These are phyloP conservation scores for Drosophila watanabei DNA, from an alignment of 1,140 invertebrate genomes.

Conservation along the genomic window DNA sequence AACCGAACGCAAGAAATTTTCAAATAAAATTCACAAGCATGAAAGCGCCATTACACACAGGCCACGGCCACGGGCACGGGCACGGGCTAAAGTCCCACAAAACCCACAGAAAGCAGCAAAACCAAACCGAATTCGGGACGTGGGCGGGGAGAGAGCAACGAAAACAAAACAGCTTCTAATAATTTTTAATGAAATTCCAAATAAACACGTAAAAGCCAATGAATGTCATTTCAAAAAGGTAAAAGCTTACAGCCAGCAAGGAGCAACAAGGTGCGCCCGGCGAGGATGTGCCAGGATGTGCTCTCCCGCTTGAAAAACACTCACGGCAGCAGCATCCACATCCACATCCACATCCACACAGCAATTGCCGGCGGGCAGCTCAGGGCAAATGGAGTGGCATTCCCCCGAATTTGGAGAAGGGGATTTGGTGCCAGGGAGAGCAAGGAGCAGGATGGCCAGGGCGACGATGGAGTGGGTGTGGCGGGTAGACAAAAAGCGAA, in stretches of 20 bases:
- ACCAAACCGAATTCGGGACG: constrained; percentile 26
- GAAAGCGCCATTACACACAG: constrained; percentile 78
- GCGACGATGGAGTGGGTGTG: constrained; percentile 19
- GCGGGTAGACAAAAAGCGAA: constrained; percentile 61
- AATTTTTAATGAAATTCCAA: constrained; percentile 84
- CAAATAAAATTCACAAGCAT: constrained; percentile 82
- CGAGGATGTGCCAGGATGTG: constrained; percentile 58
- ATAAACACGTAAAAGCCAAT: constrained; percentile 83
- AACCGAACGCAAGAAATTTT: constrained; percentile 79
- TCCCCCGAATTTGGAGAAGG: constrained; percentile 22
- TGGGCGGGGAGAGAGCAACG: constrained; percentile 16
- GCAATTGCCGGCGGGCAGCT: constrained; percentile 74
- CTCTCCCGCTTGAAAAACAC: constrained; percentile 69
- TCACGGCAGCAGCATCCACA: constrained; percentile 37
- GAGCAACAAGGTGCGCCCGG: constrained; percentile 71
- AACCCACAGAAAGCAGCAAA: constrained; percentile 64
- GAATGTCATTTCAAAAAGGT: constrained; percentile 83
- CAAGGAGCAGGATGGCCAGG: neutral
- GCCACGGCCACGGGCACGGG: constrained; percentile 15
- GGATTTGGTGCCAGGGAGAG: constrained; percentile 2
- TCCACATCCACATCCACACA: constrained; percentile 29
- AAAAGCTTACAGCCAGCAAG: constrained; percentile 55
- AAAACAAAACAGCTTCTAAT: constrained; percentile 82
- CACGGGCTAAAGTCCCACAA: constrained; percentile 56
- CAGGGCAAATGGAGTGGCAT: constrained; percentile 68